Evolutionary conservation across 2,888 invertebrate species (phyloP).

Genomic region (Hermaeophaga mercurialis): DNA sequence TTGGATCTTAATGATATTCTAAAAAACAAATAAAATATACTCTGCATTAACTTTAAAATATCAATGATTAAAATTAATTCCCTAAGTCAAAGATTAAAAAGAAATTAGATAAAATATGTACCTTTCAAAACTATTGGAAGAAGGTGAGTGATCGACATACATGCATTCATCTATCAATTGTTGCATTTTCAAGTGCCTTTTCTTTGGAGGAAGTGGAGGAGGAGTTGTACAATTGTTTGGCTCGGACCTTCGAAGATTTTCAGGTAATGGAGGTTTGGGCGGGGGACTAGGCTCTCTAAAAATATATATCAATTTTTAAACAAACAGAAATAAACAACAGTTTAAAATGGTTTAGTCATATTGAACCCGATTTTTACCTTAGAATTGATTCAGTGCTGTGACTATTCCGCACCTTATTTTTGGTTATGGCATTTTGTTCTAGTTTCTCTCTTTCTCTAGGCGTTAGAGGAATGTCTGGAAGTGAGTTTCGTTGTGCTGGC

Average conservation of each 20-base stretch:
- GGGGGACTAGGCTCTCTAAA: slow-evolving; percentile 69
- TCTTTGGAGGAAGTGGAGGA: slow-evolving; percentile 81
- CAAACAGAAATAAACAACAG: no score
- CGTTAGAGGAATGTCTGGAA: slow-evolving; percentile 77
- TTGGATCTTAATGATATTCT: slow-evolving; percentile 77
- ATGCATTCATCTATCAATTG: slow-evolving; percentile 58
- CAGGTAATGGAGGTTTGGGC: slow-evolving; percentile 88
- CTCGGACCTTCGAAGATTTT: slow-evolving; percentile 42
- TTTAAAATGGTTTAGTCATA: no score
- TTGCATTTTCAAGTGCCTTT: slow-evolving; percentile 60
- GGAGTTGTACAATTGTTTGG: slow-evolving; percentile 62
- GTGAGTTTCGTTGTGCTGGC: slow-evolving; percentile 68
- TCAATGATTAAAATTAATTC: no score
- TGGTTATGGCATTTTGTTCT: slow-evolving; percentile 60
- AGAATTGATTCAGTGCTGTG: slow-evolving; percentile 84
- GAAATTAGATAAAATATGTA: no score
- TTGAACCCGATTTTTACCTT: no score
- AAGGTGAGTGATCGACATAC: slow-evolving; percentile 64
- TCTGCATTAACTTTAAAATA: no score
- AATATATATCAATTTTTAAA: background rate
- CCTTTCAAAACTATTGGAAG: slow-evolving; percentile 69
- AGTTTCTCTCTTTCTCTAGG: slow-evolving; percentile 75
- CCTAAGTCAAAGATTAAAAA: no score
- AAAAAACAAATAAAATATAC: slow-evolving; percentile 24
- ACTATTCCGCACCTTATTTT: slow-evolving; percentile 66